phyloP scores from a whole-genome alignment of 2,888 invertebrate species.

The Sycophila texana region DNA sequence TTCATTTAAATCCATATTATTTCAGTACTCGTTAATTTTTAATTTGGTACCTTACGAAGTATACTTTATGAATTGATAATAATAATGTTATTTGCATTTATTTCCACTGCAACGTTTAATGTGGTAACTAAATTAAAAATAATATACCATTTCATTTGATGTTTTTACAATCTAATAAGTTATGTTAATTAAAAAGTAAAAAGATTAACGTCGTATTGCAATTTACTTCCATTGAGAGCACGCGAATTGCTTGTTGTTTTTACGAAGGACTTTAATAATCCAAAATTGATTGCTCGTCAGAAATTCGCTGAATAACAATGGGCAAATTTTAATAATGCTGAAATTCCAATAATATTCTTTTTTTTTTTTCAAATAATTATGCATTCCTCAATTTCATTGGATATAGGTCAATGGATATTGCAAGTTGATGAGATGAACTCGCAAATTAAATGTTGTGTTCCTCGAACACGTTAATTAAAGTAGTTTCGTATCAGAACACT shows the following conservation, averaged over 20 bases:
- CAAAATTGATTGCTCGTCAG: slow-evolving; percentile 9
- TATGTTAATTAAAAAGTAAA: too few species aligned
- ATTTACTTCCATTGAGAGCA: slow-evolving; percentile 68
- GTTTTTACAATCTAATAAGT: too few species aligned
- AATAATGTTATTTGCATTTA: too few species aligned
- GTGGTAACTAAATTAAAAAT: too few species aligned
- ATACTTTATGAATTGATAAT: too few species aligned
- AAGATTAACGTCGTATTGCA: too few species aligned
- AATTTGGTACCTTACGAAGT: too few species aligned
- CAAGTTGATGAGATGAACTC: neutral
- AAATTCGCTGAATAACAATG: slow-evolving; percentile 20
- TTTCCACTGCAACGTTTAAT: too few species aligned
- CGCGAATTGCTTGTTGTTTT: neutral
- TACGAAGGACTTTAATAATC: slow-evolving; percentile 8
- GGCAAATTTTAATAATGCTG: neutral
- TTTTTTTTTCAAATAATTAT: neutral
- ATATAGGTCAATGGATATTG: slow-evolving; percentile 19
- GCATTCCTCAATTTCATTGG: slow-evolving; percentile 22
- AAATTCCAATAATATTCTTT: slow-evolving; percentile 22
- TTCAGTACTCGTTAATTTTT: neutral
- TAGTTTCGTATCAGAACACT: too few species aligned
- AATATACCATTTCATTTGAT: too few species aligned
- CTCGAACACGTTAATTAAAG: too few species aligned
- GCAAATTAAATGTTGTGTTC: too few species aligned
- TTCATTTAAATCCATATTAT: neutral